Conservation (phyloP, 1,140 invertebrate species). For the Drosophila kanapiae region DNA sequence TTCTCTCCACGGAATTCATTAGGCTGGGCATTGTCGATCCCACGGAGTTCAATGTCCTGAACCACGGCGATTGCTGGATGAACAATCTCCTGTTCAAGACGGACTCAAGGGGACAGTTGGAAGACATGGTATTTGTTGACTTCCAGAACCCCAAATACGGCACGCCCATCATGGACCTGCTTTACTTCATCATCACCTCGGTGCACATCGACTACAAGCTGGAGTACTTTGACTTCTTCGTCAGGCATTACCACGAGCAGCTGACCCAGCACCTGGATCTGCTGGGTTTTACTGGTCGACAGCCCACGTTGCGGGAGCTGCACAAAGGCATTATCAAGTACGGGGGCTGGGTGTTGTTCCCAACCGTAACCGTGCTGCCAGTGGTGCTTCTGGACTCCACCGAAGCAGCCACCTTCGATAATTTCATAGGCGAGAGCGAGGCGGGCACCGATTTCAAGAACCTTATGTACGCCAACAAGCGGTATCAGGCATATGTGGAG, state of each 20-base stretch:
- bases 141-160: slow-evolving; percentile 72
- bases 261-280: slow-evolving; percentile 63
- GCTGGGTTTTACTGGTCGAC: slow-evolving; percentile 46
- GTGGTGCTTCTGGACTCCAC: slow-evolving; percentile 66
- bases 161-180: slow-evolving; percentile 55
- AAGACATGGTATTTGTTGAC: slow-evolving; percentile 73
- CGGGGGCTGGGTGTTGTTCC: slow-evolving; percentile 38
- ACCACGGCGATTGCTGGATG: slow-evolving; percentile 89
- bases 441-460: slow-evolving; percentile 50
- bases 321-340: slow-evolving; percentile 60
- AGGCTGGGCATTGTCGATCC: slow-evolving; percentile 47
- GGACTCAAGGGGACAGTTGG: slow-evolving; percentile 69
- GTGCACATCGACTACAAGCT: slow-evolving; percentile 67
- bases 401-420: slow-evolving; percentile 61
- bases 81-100: slow-evolving; percentile 89
- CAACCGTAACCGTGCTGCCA: slow-evolving; percentile 53
- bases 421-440: slow-evolving; percentile 51
- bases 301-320: slow-evolving; percentile 57
- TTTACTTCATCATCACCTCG: slow-evolving; percentile 73
- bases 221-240: slow-evolving; percentile 67
- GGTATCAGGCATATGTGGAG: slow-evolving; percentile 55
- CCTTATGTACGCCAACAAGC: slow-evolving; percentile 52
- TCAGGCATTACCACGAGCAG: slow-evolving; percentile 70
- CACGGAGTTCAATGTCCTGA: slow-evolving; percentile 87
- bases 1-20: slow-evolving; percentile 6